Evolutionary conservation across 2,888 invertebrate species (phyloP), one percentile per base, ranked within the genome.

Genomic region (Hirtodrosophila trivittata): DNA sequence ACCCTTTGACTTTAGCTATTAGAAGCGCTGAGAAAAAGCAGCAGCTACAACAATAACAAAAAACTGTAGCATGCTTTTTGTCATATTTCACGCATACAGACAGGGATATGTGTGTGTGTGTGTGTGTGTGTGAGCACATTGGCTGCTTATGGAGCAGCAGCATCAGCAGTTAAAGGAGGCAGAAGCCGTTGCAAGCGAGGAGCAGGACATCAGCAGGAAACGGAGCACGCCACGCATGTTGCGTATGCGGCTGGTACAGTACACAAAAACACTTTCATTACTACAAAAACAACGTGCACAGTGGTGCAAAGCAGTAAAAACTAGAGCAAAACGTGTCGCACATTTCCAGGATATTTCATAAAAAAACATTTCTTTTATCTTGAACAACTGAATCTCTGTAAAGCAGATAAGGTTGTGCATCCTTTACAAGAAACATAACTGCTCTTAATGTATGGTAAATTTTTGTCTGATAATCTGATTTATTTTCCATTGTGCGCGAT

Each of bases 201-300:
- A 25, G 32, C 42, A 49, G 51, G 10, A 41, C 43, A 33, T 2
- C 5, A 21, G 5, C 18, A 26, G 18, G 30, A 25, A 38, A 63
- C 18, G 25, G 33, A 57, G 60, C 57, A 74, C 62, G 73, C 64
- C 80, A 82, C 81, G 81, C 81, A 82, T 87, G 86, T 86, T 83
- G 86, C 86, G 84, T 83, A 73, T 73, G 73, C 52, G 77, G 58
- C 77, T 77, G 74, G 41, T 63, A 60, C 54, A 67, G 73, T 72
- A 80, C 62, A 87, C 63, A 86, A 82, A 85, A 82, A 87, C 81
- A 86, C 81, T 82, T 83, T 87, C 87, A 83, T 83, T 83, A 67
- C 80, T 60, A 66, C 63, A 56, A 56, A 66, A 65, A 55, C 59
- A 62, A 50, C 6, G 56, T 32, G 50, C 12, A 76, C 77, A 45